Base-by-base conservation (phyloP, 2,113 vertebrate genomes). In the Acanthochromis polyacanthus region DNA sequence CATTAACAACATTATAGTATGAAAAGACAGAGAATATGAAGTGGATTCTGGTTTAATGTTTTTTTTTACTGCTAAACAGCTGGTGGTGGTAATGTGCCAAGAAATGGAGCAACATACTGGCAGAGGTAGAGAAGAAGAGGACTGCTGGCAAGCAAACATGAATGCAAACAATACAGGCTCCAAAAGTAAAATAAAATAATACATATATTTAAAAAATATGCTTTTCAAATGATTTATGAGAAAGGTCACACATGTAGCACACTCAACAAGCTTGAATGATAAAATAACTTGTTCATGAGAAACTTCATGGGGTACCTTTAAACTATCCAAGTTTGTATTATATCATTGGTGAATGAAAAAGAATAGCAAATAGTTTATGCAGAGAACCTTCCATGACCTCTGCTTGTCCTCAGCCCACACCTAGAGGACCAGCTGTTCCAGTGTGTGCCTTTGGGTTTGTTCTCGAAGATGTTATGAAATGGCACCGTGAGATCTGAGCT, bases 401-500 rank as follows among this genome's bases (percentile, higher is more conserved):
- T 28, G 45, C 17, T 14, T 20, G 16, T 52, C 19, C 2, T 38
- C 25, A 22, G 36, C 36, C 55, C 53, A 65, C 38, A 62, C 20
- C 38, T 30, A 52, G 7, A 59, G 23, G 65, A 36, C 48, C 70
- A 66, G 11, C 66, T 71, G 20, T 60, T 71, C 51, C 3, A 1
- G 6, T 5, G 4, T 25, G 43, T 2, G 72, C 45, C 1, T 43
- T 30, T 48, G 17, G 22, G 43, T 55, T 20, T 38, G 10, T 3
- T 71, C 19, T 23, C 46, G 9, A n/a, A 1, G 12, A 38, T 50
- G 15, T 70, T 48, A 55, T 55, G 32, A 76, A 59, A 67, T 10
- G 38, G 12, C 38, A 48, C 17, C 10, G 23, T 55, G 71, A 69
- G 55, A 78, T 61, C 45, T 56, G 64, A 83, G 56, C 63, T 62